Evolutionary conservation across 2,888 invertebrate species (phyloP), one percentile per base, ranked within the genome.

Genomic region (Anthoptus insignis): DNA sequence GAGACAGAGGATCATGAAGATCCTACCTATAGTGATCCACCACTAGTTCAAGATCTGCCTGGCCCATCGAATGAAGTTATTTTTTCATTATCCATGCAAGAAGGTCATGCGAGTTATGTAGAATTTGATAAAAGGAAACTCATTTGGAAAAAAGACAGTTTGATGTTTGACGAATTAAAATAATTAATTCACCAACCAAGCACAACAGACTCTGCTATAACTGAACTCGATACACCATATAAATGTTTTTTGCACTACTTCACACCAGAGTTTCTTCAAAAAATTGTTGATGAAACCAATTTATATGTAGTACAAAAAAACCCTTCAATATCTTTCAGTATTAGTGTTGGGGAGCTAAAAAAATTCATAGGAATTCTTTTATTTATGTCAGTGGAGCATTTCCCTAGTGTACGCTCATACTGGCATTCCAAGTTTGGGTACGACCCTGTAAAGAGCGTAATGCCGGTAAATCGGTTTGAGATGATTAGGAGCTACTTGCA

Each of bases 401-500:
- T 67, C 34, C 73, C 71, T 37, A 75, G 63, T 68, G 68, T 69
- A 47, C 65, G 73, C 24, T 70, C 71, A 50, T 76, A 75, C 60
- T 76, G 73, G 72, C 52, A 63, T 66, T 49, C 37, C 34, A 69
- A 71, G 54, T 70, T 67, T 67, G 69, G 70, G 21, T 72, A 67
- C 60, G 64, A 65, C 49, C 66, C 69, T 65, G 64, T 75, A 67
- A 67, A 61, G 50, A 65, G 53, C 54, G 66, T 59, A 11, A 72
- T 74, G 72, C 68, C 71, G 7, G 70, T 72, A 59, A 73, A 70
- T 59, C 53, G 66, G 49, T 74, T 71, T 67, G 65, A 73, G 42
- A 75, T 65, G 39, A 76, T 79, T 57, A 67, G 71, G 32, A 70
- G 60, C 29, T 69, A 64, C 59, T 59, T 79, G 2, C 79, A 80